Percentiles rank a stretch among this genome's conserved stretches.
Evolutionary conservation across 1,140 invertebrate genomes (phyloP).

Genomic region (Brachionus asplanchnoidis): DNA sequence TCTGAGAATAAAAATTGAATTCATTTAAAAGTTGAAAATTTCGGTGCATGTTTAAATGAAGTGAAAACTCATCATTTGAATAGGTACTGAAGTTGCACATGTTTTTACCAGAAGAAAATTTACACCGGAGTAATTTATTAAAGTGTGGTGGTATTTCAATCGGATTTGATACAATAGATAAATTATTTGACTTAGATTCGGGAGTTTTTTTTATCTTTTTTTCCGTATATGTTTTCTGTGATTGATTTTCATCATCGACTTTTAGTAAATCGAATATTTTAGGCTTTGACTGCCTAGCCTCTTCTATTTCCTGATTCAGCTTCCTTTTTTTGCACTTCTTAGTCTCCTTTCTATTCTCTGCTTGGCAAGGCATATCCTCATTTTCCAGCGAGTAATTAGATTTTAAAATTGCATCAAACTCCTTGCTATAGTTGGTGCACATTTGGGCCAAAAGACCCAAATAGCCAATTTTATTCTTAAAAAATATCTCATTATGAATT

Average conservation of each 20-base stretch:
- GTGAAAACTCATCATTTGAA: neutral
- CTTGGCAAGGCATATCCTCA: neutral
- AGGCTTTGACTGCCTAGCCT: neutral
- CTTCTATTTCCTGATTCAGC: neutral
- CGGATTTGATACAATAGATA: neutral
- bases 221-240: neutral
- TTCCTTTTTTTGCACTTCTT: neutral
- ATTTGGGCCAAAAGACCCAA: conserved; percentile 4
- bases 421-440: neutral
- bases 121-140: neutral
- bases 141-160: neutral
- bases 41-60: neutral
- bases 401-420: conserved; percentile 24
- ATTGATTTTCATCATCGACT: neutral
- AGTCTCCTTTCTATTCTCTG: neutral
- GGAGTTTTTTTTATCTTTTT: neutral
- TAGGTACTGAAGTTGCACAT: neutral
- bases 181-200: neutral
- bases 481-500: neutral
- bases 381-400: neutral
- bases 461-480: conserved; percentile 12
- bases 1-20: neutral
- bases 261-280: neutral
- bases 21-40: neutral
- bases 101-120: neutral